Evolutionary conservation across 1,140 invertebrate genomes (phyloP).

Genomic region (Scaptomyza pallida): DNA sequence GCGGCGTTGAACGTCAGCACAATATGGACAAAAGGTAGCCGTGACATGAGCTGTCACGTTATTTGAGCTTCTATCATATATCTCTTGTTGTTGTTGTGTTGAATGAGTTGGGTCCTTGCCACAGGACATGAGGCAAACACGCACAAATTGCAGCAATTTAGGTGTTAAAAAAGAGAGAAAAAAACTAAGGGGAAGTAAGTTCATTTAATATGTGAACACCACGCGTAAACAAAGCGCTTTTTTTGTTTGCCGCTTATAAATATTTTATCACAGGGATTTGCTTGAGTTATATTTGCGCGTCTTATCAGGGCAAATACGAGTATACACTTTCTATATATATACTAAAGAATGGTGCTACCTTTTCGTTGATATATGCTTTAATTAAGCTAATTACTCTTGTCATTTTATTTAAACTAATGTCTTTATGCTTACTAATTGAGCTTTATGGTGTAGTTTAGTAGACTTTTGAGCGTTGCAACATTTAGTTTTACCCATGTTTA

Average conservation of each 20-base stretch:
- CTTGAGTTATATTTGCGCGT: conserved; percentile 9
- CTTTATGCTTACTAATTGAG: too few species aligned
- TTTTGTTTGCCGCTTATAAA: conserved; percentile 37
- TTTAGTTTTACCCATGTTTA: too few species aligned
- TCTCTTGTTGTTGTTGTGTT: conserved; percentile 3
- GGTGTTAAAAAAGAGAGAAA: conserved; percentile 11
- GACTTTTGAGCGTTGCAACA: too few species aligned
- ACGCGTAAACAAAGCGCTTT: background rate
- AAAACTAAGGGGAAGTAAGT: background rate
- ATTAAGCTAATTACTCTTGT: background rate
- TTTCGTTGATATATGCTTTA: background rate
- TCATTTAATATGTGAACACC: background rate
- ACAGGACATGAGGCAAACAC: conserved; percentile 16
- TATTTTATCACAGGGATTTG: conserved; percentile 34
- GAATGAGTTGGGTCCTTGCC: conserved; percentile 4
- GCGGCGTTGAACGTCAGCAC: background rate
- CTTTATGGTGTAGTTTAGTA: too few species aligned
- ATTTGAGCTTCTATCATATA: conserved; percentile 24
- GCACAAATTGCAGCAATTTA: conserved; percentile 13
- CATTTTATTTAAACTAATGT: background rate
- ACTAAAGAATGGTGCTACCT: background rate
- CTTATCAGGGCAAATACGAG: conserved; percentile 33
- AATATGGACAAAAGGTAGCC: conserved; percentile 9
- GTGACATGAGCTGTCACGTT: conserved; percentile 20
- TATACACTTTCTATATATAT: conserved; percentile 4